phyloP scores from a whole-genome alignment of 2,797 vertebrate genomes.

The Champsocephalus esox region DNA sequence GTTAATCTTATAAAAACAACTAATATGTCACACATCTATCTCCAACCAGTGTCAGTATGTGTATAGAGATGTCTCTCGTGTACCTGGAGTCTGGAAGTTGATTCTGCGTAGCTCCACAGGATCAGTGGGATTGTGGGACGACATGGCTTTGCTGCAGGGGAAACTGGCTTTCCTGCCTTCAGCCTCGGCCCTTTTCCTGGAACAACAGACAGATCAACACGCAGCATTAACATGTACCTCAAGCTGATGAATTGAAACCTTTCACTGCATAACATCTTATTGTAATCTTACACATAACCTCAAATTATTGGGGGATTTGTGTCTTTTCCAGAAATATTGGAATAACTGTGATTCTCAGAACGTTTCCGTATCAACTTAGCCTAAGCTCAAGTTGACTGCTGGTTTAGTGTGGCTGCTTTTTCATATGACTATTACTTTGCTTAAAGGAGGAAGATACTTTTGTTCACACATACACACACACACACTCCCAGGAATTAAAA shows the following conservation, averaged over 20 bases:
- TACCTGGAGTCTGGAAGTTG: slow-evolving; percentile 99
- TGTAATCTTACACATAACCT: not conserved
- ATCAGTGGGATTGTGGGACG: slow-evolving; percentile 97
- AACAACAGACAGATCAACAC: slow-evolving; percentile 39
- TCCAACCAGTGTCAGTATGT: slow-evolving; percentile 4
- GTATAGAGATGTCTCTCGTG: slow-evolving; percentile 39
- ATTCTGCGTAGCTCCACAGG: slow-evolving; percentile 97
- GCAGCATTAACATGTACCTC: slow-evolving; percentile 15
- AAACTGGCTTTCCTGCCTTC: slow-evolving; percentile 98
- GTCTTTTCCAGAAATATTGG: slow-evolving; percentile 12
- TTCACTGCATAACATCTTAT: slow-evolving; percentile 1
- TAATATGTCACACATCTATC: slow-evolving; percentile 8
- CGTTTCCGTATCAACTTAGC: slow-evolving; percentile 17
- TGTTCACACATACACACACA: not conserved
- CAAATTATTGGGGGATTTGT: slow-evolving; percentile 23
- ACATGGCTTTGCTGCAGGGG: slow-evolving; percentile 96
- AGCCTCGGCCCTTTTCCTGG: slow-evolving; percentile 95
- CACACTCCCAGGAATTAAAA: not conserved
- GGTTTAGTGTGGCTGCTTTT: slow-evolving; percentile 21
- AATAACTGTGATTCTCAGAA: slow-evolving; percentile 12
- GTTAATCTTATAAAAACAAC: slow-evolving; percentile 62
- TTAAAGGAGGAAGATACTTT: slow-evolving; percentile 4
- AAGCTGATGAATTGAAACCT: slow-evolving; percentile 2
- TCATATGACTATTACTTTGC: slow-evolving; percentile 20
- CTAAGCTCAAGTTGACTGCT: not conserved